These are phyloP conservation scores for Pseudochirops cupreus DNA, from an alignment of 2,797 vertebrate species.

Conservation along the genomic window DNA sequence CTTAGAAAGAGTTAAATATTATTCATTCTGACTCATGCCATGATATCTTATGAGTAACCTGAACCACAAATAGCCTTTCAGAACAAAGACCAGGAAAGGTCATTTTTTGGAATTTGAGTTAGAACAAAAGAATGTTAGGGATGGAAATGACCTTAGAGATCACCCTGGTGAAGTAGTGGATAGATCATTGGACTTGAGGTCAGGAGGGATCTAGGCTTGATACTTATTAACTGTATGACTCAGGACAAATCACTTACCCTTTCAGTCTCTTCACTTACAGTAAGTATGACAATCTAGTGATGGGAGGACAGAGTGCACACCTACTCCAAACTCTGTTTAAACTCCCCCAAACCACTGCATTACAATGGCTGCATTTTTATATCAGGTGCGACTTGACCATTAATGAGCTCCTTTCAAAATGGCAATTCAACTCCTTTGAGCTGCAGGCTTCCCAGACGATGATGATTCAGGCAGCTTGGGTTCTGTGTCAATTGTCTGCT, in stretches of 20 bases:
- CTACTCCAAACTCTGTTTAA: background rate
- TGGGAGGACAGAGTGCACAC: background rate
- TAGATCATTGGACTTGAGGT: background rate
- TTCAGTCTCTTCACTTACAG: background rate
- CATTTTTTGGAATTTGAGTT: background rate
- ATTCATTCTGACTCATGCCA: background rate
- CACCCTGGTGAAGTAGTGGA: background rate
- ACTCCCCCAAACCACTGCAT: background rate
- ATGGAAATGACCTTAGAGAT: background rate
- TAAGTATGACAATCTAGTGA: background rate
- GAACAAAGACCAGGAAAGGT: background rate
- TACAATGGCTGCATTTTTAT: background rate
- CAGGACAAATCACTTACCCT: slow-evolving; percentile 28
- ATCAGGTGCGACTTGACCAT: background rate
- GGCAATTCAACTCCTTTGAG: background rate
- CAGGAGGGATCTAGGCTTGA: background rate
- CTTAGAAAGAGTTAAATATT: background rate
- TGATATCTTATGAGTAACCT: background rate
- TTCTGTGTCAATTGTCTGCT: background rate
- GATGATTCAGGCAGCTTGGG: background rate
- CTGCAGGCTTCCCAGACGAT: background rate
- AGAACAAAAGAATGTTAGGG: background rate
- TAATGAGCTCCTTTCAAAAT: background rate
- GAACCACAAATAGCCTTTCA: background rate
- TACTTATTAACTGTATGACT: slow-evolving; percentile 1